These are phyloP conservation scores for Agrilus biguttatus DNA, from an alignment of 2,888 invertebrate genomes.

Conservation along the genomic window DNA sequence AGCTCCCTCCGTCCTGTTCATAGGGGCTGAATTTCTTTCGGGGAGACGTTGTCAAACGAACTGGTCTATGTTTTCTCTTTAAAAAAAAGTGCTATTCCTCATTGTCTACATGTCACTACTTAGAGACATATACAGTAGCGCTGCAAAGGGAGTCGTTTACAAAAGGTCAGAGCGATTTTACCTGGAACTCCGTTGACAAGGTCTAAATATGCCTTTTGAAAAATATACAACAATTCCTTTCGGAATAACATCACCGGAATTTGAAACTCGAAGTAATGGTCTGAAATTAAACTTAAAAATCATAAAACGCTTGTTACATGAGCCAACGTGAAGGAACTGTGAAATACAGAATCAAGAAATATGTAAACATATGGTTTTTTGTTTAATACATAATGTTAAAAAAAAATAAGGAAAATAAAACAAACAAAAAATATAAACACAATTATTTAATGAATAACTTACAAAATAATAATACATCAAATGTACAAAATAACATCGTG, in stretches of 20 bases:
- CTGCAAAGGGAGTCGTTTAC: constrained; percentile 23
- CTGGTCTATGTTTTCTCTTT: constrained; percentile 15
- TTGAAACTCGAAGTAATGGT: constrained; percentile 2
- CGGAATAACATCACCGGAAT: too few relatives aligned
- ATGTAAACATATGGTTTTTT: too few relatives aligned
- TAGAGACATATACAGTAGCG: constrained; percentile 28
- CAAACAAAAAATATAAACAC: constrained; percentile 12
- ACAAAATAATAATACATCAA: constrained; percentile 10
- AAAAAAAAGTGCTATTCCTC: constrained; percentile 27
- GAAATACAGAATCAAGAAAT: background rate
- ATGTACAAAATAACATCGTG: constrained; percentile 3
- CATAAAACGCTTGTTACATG: constrained; percentile 8
- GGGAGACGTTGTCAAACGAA: constrained; percentile 1
- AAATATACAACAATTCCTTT: constrained; percentile 16
- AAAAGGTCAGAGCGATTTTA: constrained; percentile 26
- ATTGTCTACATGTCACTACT: constrained; percentile 33
- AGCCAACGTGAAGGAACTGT: constrained; percentile 1
- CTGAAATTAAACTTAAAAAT: background rate
- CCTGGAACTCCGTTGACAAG: constrained; percentile 22
- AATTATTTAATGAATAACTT: constrained; percentile 13
- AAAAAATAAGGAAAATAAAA: constrained; percentile 8
- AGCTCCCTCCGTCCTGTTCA: background rate
- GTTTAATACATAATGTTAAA: background rate
- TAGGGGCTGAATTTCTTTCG: background rate
- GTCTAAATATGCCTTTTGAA: constrained; percentile 15